These are phyloP conservation scores for Aethes cnicana DNA, from an alignment of 2,888 invertebrate genomes.

Conservation along the genomic window DNA sequence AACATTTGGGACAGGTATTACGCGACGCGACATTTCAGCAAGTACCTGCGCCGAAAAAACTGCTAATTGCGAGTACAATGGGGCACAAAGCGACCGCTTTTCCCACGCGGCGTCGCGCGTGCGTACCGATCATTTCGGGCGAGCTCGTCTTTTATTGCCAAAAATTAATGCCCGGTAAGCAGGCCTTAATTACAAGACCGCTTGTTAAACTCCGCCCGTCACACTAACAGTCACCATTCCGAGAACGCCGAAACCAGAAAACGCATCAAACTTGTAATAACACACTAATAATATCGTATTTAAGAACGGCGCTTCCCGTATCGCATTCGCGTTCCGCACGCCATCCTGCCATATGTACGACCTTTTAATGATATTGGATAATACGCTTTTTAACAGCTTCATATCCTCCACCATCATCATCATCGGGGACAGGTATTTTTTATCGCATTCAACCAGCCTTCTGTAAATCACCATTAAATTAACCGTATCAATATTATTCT, in stretches of 20 bases:
- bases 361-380: conserved; percentile 74
- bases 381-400: conserved; percentile 44
- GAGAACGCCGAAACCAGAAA: conserved; percentile 59
- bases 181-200: conserved; percentile 76
- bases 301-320: conserved; percentile 57
- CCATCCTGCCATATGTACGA: conserved; percentile 58
- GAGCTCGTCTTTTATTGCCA: conserved; percentile 81
- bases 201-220: conserved; percentile 65
- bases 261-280: conserved; percentile 64
- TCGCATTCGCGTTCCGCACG: conserved; percentile 48
- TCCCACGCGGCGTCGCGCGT: conserved; percentile 76
- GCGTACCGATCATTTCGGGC: conserved; percentile 76
- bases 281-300: conserved; percentile 68
- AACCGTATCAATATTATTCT: conserved; percentile 28
- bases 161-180: conserved; percentile 81
- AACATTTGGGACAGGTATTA: conserved; percentile 70
- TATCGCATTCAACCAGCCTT: no score
- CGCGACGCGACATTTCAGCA: conserved; percentile 72
- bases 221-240: conserved; percentile 59
- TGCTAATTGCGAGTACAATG: conserved; percentile 79
- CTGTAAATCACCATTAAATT: conserved; percentile 22
- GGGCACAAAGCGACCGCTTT: conserved; percentile 75
- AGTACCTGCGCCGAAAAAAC: conserved; percentile 72
- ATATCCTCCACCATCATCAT: conserved; percentile 48
- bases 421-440: no score